Evolutionary conservation across 2,888 invertebrate species (phyloP).

Genomic region (Drosophila trichaetosa): DNA sequence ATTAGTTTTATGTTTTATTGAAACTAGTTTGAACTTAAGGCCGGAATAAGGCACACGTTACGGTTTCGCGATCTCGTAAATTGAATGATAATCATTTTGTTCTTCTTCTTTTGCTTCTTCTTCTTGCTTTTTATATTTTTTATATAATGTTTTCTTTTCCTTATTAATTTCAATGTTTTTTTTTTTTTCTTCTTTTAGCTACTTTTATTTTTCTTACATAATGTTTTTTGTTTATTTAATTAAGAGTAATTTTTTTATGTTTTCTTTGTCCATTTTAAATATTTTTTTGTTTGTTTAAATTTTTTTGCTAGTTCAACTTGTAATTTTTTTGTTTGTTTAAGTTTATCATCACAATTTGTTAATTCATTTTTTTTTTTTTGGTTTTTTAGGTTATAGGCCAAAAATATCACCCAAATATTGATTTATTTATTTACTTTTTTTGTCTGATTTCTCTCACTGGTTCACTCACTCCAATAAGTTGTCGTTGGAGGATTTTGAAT

Average conservation of each 20-base stretch:
- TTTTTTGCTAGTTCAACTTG: constrained; percentile 15
- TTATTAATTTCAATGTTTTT: not conserved
- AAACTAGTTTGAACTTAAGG: constrained; percentile 80
- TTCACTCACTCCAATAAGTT: not conserved
- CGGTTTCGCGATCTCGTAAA: constrained; percentile 48
- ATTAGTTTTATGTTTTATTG: constrained; percentile 43
- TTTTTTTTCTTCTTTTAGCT: too few species aligned
- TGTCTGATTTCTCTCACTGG: constrained; percentile 11
- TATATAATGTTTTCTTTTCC: not conserved
- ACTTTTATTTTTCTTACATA: constrained; percentile 13
- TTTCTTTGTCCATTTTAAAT: constrained; percentile 4
- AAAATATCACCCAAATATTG: constrained; percentile 63
- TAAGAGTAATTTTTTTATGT: constrained; percentile 14
- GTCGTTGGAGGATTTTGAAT: not conserved
- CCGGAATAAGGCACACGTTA: constrained; percentile 82
- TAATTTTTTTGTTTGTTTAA: constrained; percentile 28
- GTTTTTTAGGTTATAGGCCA: constrained; percentile 35
- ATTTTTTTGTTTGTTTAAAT: constrained; percentile 7
- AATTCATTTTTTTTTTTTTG: constrained; percentile 24
- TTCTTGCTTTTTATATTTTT: not conserved
- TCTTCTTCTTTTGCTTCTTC: not conserved
- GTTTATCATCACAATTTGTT: constrained; percentile 67
- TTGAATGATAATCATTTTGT: constrained; percentile 22
- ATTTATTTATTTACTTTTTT: constrained; percentile 5
- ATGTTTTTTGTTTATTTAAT: constrained; percentile 12